Evolutionary conservation across 2,797 vertebrate genomes (phyloP).

Genomic region (Centroberyx gerrardi): DNA sequence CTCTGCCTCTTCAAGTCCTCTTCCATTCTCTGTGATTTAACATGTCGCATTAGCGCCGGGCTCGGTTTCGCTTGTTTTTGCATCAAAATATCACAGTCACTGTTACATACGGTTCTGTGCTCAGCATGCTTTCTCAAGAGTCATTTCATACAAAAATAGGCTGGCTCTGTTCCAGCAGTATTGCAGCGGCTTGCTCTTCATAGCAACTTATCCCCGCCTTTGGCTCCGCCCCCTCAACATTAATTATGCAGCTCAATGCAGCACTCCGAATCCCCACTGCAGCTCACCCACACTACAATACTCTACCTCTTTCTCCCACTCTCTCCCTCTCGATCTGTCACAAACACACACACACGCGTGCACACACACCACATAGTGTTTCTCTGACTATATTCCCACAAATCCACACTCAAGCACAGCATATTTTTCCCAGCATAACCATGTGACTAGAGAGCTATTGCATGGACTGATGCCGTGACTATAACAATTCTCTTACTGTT

Average conservation of each 20-base stretch:
- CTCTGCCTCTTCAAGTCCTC: conserved; percentile 2
- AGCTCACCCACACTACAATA: conserved; percentile 80
- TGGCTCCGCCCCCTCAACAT: conserved; percentile 83
- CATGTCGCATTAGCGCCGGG: not conserved
- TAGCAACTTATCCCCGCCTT: conserved; percentile 71
- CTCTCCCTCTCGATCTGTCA: conserved; percentile 44
- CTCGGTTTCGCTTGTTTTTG: conserved; percentile 36
- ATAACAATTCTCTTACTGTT: not conserved
- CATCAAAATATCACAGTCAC: conserved; percentile 44
- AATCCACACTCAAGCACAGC: conserved; percentile 6
- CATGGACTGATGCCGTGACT: not conserved
- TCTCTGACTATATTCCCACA: conserved; percentile 21
- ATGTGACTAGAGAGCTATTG: conserved; percentile 15
- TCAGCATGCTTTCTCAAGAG: conserved; percentile 15
- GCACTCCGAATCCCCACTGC: conserved; percentile 84
- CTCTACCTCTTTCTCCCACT: conserved; percentile 56
- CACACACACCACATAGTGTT: not conserved
- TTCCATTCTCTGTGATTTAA: conserved; percentile 4
- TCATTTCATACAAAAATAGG: conserved; percentile 31
- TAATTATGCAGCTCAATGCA: conserved; percentile 91
- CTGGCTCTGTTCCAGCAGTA: conserved; percentile 33
- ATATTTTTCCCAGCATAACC: conserved; percentile 24
- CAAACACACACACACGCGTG: conserved; percentile 34
- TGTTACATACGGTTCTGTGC: conserved; percentile 19
- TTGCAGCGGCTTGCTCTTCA: conserved; percentile 58